Conservation (phyloP, 37 sponge, comb jelly and placozoan genomes). For the Cliona cf. orientalis region DNA sequence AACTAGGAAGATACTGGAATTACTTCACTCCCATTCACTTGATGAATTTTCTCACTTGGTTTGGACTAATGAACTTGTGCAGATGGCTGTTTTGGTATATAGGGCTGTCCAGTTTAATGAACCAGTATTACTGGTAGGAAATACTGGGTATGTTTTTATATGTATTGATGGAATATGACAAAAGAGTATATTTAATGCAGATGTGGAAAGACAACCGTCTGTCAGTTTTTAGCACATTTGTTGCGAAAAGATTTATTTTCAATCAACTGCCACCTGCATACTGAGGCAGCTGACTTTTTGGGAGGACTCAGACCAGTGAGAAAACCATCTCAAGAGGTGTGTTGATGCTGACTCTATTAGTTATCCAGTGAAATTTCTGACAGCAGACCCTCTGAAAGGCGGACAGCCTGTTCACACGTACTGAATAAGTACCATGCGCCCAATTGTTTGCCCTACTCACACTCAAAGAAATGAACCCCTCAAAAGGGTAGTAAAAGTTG, state of each 20-base stretch:
- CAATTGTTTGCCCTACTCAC: too few relatives aligned
- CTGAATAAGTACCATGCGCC: too few relatives aligned
- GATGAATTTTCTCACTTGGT: conserved; percentile 70
- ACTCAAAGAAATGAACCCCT: not conserved
- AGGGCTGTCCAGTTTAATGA: conserved; percentile 91
- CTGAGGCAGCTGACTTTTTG: conserved; percentile 98
- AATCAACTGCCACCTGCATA: conserved; percentile 98
- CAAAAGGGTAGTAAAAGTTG: too few relatives aligned
- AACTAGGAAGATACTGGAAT: conserved; percentile 14
- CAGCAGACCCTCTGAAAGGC: too few relatives aligned
- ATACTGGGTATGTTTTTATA: conserved; percentile 81
- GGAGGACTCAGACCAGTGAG: conserved; percentile 94
- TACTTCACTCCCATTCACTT: conserved; percentile 10
- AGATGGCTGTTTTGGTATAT: conserved; percentile 76
- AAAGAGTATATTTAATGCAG: conserved; percentile 30
- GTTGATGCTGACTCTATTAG: too few relatives aligned
- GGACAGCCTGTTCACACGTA: too few relatives aligned
- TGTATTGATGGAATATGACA: not conserved
- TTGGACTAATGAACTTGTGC: conserved; percentile 78
- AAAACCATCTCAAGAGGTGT: conserved; percentile 24
- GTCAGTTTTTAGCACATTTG: conserved; percentile 77
- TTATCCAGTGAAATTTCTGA: too few relatives aligned
- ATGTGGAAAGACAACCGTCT: conserved; percentile 98
- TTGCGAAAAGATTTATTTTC: conserved; percentile 55
- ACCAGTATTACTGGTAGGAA: conserved; percentile 92